Conservation (phyloP, 2,797 vertebrate species). For the Champsocephalus gunnari region DNA sequence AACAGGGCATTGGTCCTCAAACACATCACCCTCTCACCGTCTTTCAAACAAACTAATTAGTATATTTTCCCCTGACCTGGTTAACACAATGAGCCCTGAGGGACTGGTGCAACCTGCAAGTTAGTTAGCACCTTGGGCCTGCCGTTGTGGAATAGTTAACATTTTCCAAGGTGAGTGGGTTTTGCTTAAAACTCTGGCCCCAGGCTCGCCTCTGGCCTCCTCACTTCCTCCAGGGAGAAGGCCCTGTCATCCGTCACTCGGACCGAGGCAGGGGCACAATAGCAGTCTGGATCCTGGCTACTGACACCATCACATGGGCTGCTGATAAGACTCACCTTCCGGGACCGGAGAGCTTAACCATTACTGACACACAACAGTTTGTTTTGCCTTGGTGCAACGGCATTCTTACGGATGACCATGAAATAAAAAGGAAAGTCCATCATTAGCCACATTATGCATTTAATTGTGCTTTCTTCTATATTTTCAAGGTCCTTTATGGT, state of each 20-base stretch:
- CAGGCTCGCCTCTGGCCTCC: conserved; percentile 76
- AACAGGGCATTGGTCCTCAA: conserved; percentile 41
- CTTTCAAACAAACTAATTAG: conserved; percentile 58
- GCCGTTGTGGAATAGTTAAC: conserved; percentile 35
- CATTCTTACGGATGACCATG: conserved; percentile 64
- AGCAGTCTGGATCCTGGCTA: conserved; percentile 80
- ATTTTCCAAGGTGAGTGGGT: conserved; percentile 42
- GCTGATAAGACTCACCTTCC: conserved; percentile 88
- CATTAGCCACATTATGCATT: conserved; percentile 23
- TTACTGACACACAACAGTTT: conserved; percentile 76
- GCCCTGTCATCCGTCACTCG: conserved; percentile 86
- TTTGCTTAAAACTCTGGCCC: conserved; percentile 62
- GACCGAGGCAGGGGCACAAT: conserved; percentile 85
- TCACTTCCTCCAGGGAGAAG: conserved; percentile 82
- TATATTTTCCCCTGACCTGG: conserved; percentile 36
- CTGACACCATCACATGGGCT: conserved; percentile 79
- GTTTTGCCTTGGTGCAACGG: conserved; percentile 47
- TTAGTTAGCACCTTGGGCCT: conserved; percentile 13
- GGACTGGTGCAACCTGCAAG: conserved; percentile 21
- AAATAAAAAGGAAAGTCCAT: conserved; percentile 56
- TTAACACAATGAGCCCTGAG: conserved; percentile 48
- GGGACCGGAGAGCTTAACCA: conserved; percentile 76
- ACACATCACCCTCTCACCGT: conserved; percentile 31
- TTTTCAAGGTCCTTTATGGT: conserved; percentile 35
- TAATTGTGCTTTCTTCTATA: conserved; percentile 9